A percentile compares a stretch with the other conserved stretches of the same genome.
Conservation (phyloP, 2,113 vertebrate genomes). For the Sorex fumeus region DNA sequence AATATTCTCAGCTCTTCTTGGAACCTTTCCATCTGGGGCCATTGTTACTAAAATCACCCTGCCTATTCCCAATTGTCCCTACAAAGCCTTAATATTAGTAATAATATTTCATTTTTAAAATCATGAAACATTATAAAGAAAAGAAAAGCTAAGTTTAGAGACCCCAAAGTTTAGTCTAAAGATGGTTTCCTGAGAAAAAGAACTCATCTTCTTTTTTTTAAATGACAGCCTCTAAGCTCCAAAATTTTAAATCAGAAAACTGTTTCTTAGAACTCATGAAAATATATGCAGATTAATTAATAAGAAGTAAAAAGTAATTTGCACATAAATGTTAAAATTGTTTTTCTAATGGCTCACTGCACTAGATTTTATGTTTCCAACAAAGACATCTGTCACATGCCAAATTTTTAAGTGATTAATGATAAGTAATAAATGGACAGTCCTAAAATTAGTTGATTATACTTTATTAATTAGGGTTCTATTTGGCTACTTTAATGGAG, state of each 20-base stretch:
- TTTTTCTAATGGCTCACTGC: constrained; percentile 18
- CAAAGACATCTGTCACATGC: background rate
- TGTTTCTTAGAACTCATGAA: constrained; percentile 19
- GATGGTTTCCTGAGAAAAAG: background rate
- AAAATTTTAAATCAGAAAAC: constrained; percentile 34
- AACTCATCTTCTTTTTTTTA: constrained; percentile 13
- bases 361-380: constrained; percentile 43
- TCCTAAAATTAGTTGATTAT: background rate
- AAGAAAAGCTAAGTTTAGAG: background rate
- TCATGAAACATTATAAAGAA: constrained; percentile 1
- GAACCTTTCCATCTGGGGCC: too few relatives aligned
- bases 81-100: background rate
- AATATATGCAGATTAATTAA: constrained; percentile 27
- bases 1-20: too few relatives aligned
- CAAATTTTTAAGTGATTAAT: constrained; percentile 49
- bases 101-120: constrained; percentile 49
- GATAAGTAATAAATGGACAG: background rate
- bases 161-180: constrained; percentile 32
- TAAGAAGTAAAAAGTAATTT: constrained; percentile 7
- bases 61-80: too few relatives aligned
- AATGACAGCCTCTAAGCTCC: constrained; percentile 16
- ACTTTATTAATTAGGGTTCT: constrained; percentile 37
- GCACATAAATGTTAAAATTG: background rate
- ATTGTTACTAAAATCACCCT: too few relatives aligned
- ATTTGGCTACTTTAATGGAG: constrained; percentile 21